Evolutionary conservation across 2,888 invertebrate species (phyloP).

Genomic region (Automeris io): DNA sequence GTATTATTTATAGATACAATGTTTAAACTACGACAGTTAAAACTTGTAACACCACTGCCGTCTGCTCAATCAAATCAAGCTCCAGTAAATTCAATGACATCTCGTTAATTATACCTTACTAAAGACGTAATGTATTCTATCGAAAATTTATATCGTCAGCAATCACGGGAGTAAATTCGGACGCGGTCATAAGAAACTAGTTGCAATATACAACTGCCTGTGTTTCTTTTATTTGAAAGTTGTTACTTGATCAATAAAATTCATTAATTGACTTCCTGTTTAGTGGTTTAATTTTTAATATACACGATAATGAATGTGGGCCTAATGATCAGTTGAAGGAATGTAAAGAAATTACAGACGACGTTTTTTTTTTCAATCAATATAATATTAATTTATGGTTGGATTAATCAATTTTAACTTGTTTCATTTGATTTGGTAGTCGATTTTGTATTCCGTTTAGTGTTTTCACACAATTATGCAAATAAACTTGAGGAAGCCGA

Average conservation of each 20-base stretch:
- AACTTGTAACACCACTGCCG: background rate
- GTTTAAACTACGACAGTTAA: too few relatives aligned
- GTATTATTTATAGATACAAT: too few relatives aligned
- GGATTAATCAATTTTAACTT: background rate
- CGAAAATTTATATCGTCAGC: constrained; percentile 29
- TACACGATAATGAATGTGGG: background rate
- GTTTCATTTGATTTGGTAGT: background rate
- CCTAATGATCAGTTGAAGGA: background rate
- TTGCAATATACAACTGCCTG: constrained; percentile 24
- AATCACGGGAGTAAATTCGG: constrained; percentile 30
- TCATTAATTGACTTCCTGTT: constrained; percentile 61
- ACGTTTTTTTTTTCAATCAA: background rate
- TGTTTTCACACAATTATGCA: too few relatives aligned
- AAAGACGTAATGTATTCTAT: constrained; percentile 23
- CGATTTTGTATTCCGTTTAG: background rate
- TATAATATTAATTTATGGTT: background rate
- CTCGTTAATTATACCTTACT: constrained; percentile 12
- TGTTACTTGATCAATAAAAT: constrained; percentile 46
- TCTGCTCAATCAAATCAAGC: background rate
- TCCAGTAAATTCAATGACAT: constrained; percentile 14
- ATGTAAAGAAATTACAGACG: background rate
- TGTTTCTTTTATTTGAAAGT: constrained; percentile 46
- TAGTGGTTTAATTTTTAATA: constrained; percentile 1
- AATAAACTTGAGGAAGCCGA: too few relatives aligned
- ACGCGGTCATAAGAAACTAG: constrained; percentile 29